Evolutionary conservation across 2,113 vertebrate species (phyloP).

Genomic region (Miniopterus natalensis): DNA sequence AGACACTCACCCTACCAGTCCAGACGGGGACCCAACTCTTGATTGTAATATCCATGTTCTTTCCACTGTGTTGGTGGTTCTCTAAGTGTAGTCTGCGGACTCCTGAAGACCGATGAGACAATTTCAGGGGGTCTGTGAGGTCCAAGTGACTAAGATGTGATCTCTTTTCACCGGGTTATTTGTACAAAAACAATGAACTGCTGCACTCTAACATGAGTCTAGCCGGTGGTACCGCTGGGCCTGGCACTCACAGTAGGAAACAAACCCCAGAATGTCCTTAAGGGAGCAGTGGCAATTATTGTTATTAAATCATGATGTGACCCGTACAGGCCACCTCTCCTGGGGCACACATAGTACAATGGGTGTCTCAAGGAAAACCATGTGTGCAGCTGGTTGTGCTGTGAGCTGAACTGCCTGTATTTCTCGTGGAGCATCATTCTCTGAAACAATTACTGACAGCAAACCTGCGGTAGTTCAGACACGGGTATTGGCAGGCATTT

Average conservation of each 20-base stretch:
- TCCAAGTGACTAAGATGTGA: background rate
- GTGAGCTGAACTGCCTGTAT: background rate
- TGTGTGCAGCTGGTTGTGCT: too few species aligned
- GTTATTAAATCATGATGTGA: background rate
- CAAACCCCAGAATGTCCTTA: background rate
- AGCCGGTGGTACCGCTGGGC: background rate
- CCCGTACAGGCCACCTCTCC: background rate
- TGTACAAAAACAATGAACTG: background rate
- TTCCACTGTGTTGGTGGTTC: background rate
- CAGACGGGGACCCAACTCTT: background rate
- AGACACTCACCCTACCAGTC: background rate
- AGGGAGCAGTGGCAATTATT: background rate
- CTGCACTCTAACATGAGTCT: fast-evolving
- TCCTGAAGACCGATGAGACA: background rate
- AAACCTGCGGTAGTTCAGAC: background rate
- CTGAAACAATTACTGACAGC: background rate
- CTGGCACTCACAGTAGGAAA: background rate
- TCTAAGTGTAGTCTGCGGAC: background rate
- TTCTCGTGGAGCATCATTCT: background rate
- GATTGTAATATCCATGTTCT: background rate
- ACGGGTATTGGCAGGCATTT: too few species aligned
- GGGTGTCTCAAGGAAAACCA: background rate
- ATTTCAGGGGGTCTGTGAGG: background rate
- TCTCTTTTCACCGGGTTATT: background rate
- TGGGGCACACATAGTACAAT: background rate